phyloP scores from a whole-genome alignment of 2,113 vertebrate species.

The Echinops telfairi region DNA sequence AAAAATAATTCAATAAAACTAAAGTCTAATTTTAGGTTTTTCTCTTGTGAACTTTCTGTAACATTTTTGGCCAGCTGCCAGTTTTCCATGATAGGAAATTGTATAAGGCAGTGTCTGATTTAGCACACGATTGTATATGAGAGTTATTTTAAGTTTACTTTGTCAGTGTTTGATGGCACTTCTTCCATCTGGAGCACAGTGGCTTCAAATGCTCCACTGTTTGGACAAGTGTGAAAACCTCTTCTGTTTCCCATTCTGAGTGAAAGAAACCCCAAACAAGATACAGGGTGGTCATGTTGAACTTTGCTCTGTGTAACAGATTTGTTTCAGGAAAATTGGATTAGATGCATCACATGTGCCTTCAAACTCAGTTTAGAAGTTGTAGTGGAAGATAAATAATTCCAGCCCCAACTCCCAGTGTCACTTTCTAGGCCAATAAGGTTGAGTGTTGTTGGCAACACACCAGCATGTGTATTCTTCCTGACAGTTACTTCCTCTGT shows the following conservation, averaged over 20 bases:
- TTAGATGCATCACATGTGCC: not conserved
- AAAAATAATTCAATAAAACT: not conserved
- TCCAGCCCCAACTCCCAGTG: not conserved
- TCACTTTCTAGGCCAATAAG: not conserved
- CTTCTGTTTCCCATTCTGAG: not conserved
- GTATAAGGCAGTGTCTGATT: not conserved
- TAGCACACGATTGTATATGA: not conserved
- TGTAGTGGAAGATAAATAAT: no score
- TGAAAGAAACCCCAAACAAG: not conserved
- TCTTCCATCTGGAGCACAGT: fast-evolving
- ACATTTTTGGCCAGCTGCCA: not conserved
- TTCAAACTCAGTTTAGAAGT: not conserved
- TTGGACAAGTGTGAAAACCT: not conserved
- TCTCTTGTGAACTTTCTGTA: not conserved
- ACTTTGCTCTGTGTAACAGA: not conserved
- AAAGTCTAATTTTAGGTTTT: not conserved
- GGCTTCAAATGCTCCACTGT: not conserved
- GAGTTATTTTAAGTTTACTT: no score
- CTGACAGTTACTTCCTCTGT: no score
- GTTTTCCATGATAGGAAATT: not conserved
- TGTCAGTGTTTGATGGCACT: no score
- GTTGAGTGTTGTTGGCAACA: fast-evolving
- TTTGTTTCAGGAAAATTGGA: not conserved
- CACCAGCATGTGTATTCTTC: fast-evolving
- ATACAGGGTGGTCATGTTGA: no score